These are phyloP conservation scores for Accipiter virgatus DNA, from an alignment of 2,113 vertebrate species.

Conservation along the genomic window DNA sequence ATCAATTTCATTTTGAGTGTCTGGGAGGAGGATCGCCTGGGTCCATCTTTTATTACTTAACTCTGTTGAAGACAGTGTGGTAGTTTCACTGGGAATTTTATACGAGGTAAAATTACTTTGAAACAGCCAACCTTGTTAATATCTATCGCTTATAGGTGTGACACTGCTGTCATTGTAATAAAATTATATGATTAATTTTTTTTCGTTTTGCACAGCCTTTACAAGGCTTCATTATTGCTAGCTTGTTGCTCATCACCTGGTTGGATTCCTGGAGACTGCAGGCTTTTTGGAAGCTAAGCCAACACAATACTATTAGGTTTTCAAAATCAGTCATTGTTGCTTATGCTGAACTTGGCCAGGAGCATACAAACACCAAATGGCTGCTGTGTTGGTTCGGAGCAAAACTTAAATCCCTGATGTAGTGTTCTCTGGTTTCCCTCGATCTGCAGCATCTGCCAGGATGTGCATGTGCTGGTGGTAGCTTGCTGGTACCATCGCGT, in stretches of 20 bases:
- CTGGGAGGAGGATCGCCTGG: neutral
- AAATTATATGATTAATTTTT: neutral
- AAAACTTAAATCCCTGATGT: neutral
- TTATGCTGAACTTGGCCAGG: neutral
- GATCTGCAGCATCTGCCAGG: neutral
- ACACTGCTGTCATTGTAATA: neutral
- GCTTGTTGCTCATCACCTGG: neutral
- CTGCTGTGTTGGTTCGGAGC: neutral
- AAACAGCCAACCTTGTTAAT: neutral
- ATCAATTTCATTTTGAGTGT: neutral
- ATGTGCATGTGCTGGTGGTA: fast-evolving
- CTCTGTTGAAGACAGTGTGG: neutral
- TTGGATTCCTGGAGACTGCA: neutral
- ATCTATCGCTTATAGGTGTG: neutral
- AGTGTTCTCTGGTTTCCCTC: neutral
- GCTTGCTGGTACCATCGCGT: neutral
- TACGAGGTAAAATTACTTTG: neutral
- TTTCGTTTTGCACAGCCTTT: neutral
- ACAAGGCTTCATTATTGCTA: neutral
- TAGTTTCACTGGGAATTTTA: neutral
- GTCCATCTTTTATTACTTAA: neutral
- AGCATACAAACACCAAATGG: neutral
- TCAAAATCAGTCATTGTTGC: neutral
- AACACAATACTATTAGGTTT: neutral
- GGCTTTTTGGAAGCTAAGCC: neutral